These are phyloP conservation scores for Lucifuga dentata DNA, from an alignment of 2,113 vertebrate species.

Conservation along the genomic window DNA sequence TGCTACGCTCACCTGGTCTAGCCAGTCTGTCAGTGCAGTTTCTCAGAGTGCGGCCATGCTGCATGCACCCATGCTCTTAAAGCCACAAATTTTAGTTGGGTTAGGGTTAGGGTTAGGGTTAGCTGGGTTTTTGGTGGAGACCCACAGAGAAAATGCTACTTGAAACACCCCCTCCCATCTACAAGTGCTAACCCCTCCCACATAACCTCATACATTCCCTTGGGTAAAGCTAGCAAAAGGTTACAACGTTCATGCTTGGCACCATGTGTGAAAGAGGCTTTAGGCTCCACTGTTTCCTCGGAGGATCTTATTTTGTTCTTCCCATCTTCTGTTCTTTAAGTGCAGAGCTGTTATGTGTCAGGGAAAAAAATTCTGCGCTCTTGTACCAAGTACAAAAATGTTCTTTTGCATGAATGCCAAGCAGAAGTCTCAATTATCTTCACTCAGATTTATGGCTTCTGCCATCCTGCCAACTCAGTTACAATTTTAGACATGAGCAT, in stretches of 20 bases:
- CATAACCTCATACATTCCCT: neutral
- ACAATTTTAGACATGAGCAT: slow-evolving; percentile 27
- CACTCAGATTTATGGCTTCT: neutral
- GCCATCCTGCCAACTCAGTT: slow-evolving; percentile 28
- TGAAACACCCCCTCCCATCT: no score
- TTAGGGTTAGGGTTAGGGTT: no score
- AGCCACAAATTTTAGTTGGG: no score
- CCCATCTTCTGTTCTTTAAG: slow-evolving; percentile 40
- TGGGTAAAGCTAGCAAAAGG: slow-evolving; percentile 24
- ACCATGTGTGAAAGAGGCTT: slow-evolving; percentile 10
- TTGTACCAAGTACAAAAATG: slow-evolving; percentile 5
- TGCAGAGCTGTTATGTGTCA: slow-evolving; percentile 17
- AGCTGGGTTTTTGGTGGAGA: no score
- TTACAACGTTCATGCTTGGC: slow-evolving; percentile 33
- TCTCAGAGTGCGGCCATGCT: no score
- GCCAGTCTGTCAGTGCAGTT: no score
- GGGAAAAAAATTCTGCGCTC: neutral
- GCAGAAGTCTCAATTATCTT: slow-evolving; percentile 13
- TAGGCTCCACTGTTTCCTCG: slow-evolving; percentile 16
- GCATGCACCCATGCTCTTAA: no score
- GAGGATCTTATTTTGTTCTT: slow-evolving; percentile 32
- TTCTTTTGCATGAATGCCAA: slow-evolving; percentile 2
- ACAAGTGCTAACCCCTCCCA: no score
- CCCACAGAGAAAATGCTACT: no score
- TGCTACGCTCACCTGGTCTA: no score